phyloP scores from a whole-genome alignment of 2,797 vertebrate species.

The Rhynchonycteris naso region DNA sequence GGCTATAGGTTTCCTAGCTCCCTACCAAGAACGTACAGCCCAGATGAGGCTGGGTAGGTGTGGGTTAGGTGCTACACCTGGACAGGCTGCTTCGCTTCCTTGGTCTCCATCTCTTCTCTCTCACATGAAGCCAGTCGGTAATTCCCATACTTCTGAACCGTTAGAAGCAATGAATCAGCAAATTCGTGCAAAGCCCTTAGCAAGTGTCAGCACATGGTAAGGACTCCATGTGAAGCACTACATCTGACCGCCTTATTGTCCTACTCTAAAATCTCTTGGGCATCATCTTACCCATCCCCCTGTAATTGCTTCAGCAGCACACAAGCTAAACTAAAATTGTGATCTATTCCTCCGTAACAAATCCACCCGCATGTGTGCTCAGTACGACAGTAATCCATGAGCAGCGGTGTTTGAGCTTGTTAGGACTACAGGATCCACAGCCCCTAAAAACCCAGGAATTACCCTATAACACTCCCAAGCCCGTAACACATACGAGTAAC shows the following conservation, averaged over 20 bases:
- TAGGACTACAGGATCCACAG: not conserved
- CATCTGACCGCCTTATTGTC: not conserved
- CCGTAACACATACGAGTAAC: not conserved
- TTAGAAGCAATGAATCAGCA: not conserved
- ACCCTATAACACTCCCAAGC: not conserved
- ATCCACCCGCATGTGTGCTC: not conserved
- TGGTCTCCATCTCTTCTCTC: not conserved
- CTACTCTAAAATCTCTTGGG: not conserved
- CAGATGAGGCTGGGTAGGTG: not conserved
- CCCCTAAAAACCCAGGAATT: not conserved
- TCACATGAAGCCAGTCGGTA: not conserved
- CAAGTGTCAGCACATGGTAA: not conserved
- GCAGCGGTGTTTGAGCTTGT: not conserved
- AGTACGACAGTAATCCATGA: not conserved
- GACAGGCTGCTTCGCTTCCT: not conserved
- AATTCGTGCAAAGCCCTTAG: not conserved
- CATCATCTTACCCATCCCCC: rapidly evolving
- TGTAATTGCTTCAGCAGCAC: too few species aligned
- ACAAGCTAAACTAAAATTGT: too few species aligned
- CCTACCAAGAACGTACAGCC: not conserved
- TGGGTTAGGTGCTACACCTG: not conserved
- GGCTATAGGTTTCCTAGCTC: not conserved
- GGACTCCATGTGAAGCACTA: not conserved
- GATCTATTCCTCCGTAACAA: not conserved
- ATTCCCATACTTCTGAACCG: not conserved